These are phyloP conservation scores for Enteromius unitaeniatus DNA, from an alignment of 2,797 vertebrate species.

Conservation along the genomic window DNA sequence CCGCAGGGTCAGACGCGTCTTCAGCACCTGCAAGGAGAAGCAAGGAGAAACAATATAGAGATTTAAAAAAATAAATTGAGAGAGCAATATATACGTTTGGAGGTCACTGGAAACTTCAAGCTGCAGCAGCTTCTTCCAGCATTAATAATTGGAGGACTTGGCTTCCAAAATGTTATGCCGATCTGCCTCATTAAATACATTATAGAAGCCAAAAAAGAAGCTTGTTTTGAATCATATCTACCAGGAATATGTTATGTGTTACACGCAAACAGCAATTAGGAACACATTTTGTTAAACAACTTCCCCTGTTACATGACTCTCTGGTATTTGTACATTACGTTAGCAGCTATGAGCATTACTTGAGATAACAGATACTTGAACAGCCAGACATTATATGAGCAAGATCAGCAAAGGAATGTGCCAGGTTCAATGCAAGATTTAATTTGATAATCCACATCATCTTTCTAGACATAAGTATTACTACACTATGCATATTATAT, in stretches of 20 bases:
- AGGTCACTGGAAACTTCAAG: background rate
- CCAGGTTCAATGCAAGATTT: background rate
- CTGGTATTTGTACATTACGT: background rate
- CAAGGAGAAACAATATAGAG: background rate
- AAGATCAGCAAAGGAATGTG: slow-evolving; percentile 3
- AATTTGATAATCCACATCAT: background rate
- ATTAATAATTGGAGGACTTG: slow-evolving; percentile 12
- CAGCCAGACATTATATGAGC: slow-evolving; percentile 14
- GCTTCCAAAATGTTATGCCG: slow-evolving; percentile 11
- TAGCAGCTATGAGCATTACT: background rate
- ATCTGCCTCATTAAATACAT: slow-evolving; percentile 31
- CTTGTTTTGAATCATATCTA: slow-evolving; percentile 23
- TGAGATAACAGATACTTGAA: background rate
- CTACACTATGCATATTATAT: background rate
- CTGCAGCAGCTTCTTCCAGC: background rate
- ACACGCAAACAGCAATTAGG: background rate
- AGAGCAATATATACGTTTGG: background rate
- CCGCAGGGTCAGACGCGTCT: slow-evolving; percentile 89
- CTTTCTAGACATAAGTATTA: background rate
- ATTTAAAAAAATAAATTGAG: background rate
- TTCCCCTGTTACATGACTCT: background rate
- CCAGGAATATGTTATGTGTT: background rate
- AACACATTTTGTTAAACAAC: background rate
- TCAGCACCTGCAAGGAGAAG: slow-evolving; percentile 81
- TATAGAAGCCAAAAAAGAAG: background rate